A percentile compares a stretch with the other conserved stretches of the same genome.
Conservation (phyloP, 1,140 invertebrate species). For the Eciton burchellii region DNA sequence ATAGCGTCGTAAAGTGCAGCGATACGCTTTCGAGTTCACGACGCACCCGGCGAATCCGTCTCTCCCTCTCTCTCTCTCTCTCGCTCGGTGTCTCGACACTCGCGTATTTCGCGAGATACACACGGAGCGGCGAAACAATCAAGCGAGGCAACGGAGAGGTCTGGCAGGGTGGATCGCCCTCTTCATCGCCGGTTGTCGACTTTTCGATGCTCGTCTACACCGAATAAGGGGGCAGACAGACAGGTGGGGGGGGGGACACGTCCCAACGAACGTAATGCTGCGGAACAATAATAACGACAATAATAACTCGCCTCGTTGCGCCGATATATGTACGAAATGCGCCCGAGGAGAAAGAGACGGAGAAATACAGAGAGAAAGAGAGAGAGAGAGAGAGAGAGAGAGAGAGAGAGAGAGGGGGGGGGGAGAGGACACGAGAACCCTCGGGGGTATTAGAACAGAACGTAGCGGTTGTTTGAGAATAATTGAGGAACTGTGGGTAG, state of each 20-base stretch:
- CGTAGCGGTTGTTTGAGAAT: constrained; percentile 79
- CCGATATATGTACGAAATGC: constrained; percentile 4
- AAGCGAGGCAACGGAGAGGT: constrained; percentile 25
- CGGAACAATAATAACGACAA: constrained; percentile 69
- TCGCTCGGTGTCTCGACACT: constrained; percentile 17
- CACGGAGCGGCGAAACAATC: constrained; percentile 49
- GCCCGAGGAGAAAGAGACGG: not conserved
- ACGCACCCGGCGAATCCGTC: not conserved
- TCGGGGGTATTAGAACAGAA: constrained; percentile 77
- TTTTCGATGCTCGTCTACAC: constrained; percentile 22
- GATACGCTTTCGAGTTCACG: constrained; percentile 9
- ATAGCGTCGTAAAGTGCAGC: constrained; percentile 12
- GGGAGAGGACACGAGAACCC: constrained; percentile 45
- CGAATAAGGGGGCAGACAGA: not conserved
- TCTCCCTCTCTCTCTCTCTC: too few species aligned
- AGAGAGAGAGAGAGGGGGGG: constrained; percentile 6
- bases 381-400: not conserved
- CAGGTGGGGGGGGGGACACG: not conserved
- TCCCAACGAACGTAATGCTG: constrained; percentile 59
- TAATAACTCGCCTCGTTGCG: constrained; percentile 72
- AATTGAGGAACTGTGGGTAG: constrained; percentile 78
- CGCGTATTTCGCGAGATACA: constrained; percentile 29
- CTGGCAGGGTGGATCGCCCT: not conserved
- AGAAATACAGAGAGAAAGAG: too few species aligned
- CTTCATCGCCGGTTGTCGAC: constrained; percentile 44